Base-by-base conservation (phyloP, 2,113 vertebrate species). In the Brachyistius frenatus region DNA sequence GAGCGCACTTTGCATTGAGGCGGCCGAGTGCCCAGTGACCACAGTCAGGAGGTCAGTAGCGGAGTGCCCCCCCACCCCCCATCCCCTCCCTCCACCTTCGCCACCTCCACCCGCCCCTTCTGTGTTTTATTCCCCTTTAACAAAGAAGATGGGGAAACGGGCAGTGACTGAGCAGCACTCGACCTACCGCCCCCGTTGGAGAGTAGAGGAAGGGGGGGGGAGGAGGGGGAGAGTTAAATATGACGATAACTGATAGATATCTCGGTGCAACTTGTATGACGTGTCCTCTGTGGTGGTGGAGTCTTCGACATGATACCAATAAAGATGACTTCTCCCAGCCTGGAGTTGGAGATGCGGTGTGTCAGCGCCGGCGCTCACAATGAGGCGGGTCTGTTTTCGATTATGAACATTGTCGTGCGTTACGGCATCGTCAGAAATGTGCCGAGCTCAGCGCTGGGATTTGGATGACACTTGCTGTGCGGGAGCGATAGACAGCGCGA, bases 371-470 rank as follows among this genome's bases (percentile, higher is more conserved):
- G 76, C 37, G 88, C 85, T 90, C 86, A 88, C 86, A 86, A 88
- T 76, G 84, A 88, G 76, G 83, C 74, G 78, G 75, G 81, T 87
- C 92, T 92, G 93, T 80, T 92, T 93, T 76, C 81, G 2, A 91
- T 94, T 89, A 93, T 16, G 5, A 80, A 87, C 82, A 83, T 84
- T 91, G 91, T 93, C 73, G 49, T 72, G 85, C 68, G 85, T 88
- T 89, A 83, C 80, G 39, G 73, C 76, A 71, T 66, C 71, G 54
- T 78, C 84, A 89, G 71, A 90, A 91, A 91, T 92, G 88, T 91
- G 93, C 91, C 66, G 54, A 90, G 91, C 91, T 94, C 92, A 93
- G 89, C 89, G 16, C 68, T 83, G 92, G 50, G 86, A 90, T 86
- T 92, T 85, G 83, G 91, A 91, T 67, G 86, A 70, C 72, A 36